phyloP scores from a whole-genome alignment of 2,113 vertebrate species.

The Rallus limicola region DNA sequence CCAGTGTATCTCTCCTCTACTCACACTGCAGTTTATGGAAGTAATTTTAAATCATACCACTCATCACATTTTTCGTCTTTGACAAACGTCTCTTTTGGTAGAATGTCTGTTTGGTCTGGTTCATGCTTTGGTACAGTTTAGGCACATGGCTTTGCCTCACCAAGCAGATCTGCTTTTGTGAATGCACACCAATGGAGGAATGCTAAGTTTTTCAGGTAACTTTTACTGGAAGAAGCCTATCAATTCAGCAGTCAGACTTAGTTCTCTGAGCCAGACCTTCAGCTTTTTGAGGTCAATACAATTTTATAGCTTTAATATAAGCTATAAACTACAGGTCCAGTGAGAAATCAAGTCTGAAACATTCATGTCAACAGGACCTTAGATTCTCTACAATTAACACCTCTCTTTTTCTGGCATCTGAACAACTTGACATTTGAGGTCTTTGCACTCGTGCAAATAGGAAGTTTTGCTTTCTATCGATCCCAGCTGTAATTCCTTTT shows the following conservation, averaged over 20 bases:
- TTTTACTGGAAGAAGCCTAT: not conserved
- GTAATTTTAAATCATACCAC: not conserved
- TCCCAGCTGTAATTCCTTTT: not conserved
- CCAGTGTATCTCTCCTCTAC: not conserved
- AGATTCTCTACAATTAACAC: not conserved
- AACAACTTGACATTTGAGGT: not conserved
- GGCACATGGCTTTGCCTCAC: not conserved
- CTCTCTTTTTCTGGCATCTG: not conserved
- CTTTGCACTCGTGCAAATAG: not conserved
- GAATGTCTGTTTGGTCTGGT: not conserved
- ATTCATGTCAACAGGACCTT: not conserved
- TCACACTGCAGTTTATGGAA: not conserved
- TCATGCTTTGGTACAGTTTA: not conserved
- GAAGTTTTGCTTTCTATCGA: not conserved
- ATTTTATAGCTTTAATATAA: not conserved
- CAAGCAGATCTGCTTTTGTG: not conserved
- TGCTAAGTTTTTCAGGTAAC: not conserved
- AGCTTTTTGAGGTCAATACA: not conserved
- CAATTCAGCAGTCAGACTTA: not conserved
- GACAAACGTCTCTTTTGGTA: not conserved
- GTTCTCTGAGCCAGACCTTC: not conserved
- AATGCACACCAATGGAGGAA: not conserved
- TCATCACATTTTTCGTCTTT: not conserved
- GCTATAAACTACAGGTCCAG: not conserved
- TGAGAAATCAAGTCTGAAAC: not conserved